Conservation (phyloP, 2,797 vertebrate species). For the Sarcoramphus papa region DNA sequence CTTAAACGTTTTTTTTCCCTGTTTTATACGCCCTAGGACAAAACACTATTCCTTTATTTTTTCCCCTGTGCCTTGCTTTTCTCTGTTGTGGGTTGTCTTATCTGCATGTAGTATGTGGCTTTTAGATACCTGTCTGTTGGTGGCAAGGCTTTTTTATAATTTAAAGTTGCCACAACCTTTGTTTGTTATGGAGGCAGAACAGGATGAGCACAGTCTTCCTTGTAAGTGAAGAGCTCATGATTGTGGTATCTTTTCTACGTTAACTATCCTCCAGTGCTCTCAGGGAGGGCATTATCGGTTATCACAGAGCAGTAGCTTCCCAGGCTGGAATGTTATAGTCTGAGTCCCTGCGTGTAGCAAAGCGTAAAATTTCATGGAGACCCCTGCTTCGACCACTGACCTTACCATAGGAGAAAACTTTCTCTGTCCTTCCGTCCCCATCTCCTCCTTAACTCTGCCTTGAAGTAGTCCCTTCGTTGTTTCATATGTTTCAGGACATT, state of each 20-base stretch:
- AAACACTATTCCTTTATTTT: background rate
- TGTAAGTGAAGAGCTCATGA: background rate
- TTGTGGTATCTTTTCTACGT: background rate
- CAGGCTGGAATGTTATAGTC: background rate
- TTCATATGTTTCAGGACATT: background rate
- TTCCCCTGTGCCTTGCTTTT: background rate
- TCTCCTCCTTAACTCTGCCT: background rate
- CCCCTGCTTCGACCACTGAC: background rate
- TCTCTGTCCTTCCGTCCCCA: background rate
- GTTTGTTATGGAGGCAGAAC: background rate
- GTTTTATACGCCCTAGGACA: background rate
- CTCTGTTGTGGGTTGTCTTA: background rate
- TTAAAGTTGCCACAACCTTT: background rate
- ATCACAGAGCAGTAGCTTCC: background rate
- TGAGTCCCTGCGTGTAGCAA: background rate
- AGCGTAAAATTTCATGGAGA: background rate
- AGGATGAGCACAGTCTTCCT: background rate
- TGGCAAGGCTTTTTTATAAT: background rate
- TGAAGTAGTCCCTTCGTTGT: background rate
- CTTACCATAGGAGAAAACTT: background rate
- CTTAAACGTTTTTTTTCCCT: background rate
- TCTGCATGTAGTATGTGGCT: background rate
- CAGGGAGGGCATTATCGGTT: background rate
- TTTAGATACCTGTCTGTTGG: background rate
- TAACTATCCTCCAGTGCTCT: background rate